Conservation (phyloP, 2,113 vertebrate genomes). For the Acanthisitta chloris region DNA sequence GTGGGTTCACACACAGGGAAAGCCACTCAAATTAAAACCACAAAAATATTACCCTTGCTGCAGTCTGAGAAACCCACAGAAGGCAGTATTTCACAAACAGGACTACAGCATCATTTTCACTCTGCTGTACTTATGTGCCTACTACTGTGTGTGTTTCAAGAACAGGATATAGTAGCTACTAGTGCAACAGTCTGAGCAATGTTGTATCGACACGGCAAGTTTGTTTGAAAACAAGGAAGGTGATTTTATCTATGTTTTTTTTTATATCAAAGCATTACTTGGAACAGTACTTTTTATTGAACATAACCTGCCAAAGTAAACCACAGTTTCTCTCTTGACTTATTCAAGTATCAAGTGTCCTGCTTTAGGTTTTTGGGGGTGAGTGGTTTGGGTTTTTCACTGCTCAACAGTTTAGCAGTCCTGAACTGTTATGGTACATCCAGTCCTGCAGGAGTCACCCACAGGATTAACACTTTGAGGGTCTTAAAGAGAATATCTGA, state of each 20-base stretch:
- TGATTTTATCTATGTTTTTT: neutral
- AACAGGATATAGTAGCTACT: neutral
- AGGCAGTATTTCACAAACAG: neutral
- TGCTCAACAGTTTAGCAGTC: neutral
- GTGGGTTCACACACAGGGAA: neutral
- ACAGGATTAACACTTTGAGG: neutral
- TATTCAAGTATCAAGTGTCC: neutral
- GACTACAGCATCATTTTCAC: neutral
- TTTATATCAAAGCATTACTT: neutral
- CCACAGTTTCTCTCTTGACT: neutral
- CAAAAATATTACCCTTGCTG: neutral
- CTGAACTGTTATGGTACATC: neutral
- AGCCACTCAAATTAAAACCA: constrained; percentile 19
- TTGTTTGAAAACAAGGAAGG: neutral
- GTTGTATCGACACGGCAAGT: neutral
- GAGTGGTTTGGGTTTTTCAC: neutral
- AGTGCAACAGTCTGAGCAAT: neutral
- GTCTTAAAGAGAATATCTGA: neutral
- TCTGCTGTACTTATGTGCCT: neutral
- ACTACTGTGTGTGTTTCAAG: neutral
- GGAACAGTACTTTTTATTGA: neutral
- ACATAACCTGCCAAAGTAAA: neutral
- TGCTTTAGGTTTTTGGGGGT: neutral
- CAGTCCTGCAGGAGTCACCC: neutral
- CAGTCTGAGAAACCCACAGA: neutral